A percentile compares a stretch with the other conserved stretches of the same genome.
These are phyloP conservation scores for Salarias fasciatus DNA, from an alignment of 2,797 vertebrate genomes.

Conservation along the genomic window DNA sequence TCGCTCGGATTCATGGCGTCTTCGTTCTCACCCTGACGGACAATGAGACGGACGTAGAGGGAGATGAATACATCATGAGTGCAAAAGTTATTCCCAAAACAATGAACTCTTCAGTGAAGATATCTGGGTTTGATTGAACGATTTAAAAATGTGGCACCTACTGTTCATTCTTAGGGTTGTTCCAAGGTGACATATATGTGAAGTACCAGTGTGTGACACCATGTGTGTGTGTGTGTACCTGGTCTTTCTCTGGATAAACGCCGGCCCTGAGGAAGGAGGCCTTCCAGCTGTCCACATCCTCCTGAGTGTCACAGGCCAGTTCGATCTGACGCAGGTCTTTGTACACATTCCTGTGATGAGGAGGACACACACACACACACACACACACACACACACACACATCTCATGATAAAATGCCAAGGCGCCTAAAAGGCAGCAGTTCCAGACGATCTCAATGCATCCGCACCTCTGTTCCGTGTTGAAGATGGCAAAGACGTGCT, in stretches of 20 bases:
- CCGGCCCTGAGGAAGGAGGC: slow-evolving; percentile 95
- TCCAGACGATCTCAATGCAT: too few relatives aligned
- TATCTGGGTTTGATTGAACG: too few relatives aligned
- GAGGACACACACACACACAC: too few relatives aligned
- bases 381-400: too few relatives aligned
- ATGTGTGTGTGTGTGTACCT: slow-evolving; percentile 79
- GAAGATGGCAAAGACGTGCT: slow-evolving; percentile 94
- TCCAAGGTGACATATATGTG: too few relatives aligned
- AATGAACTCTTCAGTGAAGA: too few relatives aligned
- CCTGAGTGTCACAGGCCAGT: slow-evolving; percentile 94
- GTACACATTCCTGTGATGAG: slow-evolving; percentile 91
- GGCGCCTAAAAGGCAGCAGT: too few relatives aligned
- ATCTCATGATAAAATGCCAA: not conserved
- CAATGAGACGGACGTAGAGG: not conserved
- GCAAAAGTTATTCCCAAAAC: too few relatives aligned
- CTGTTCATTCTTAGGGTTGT: too few relatives aligned
- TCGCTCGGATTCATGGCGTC: slow-evolving; percentile 83
- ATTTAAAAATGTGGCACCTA: too few relatives aligned
- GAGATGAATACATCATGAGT: not conserved
- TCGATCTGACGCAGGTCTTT: slow-evolving; percentile 97
- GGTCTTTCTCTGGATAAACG: slow-evolving; percentile 96
- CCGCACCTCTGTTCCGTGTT: slow-evolving; percentile 94
- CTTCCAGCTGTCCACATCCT: slow-evolving; percentile 99
- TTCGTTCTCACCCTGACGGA: slow-evolving; percentile 82
- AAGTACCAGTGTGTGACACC: too few relatives aligned